Evolutionary conservation across 1,140 invertebrate species (phyloP), one percentile per base, ranked within the genome.

Genomic region (Meteorus sp.): DNA sequence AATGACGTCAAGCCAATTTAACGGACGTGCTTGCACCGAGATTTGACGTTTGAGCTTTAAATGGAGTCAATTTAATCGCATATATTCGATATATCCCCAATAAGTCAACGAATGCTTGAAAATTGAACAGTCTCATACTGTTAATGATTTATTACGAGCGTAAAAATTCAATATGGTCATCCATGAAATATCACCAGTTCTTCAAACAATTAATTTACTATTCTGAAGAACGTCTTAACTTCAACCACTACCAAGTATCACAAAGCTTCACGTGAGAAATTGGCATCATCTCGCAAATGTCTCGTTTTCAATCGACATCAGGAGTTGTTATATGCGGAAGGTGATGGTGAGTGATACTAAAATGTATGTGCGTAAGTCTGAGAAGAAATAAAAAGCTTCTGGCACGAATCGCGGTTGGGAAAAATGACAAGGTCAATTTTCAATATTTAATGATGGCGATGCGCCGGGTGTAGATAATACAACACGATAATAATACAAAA

Each of bases 271-370:
- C 13, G 2, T 17, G n/a, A n/a, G n/a, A 67, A 61, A 79, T 79
- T 79, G 76, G 71, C 76, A 78, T 78, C 76, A 78, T 79, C 67
- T 74, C 59, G 71, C 62, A 73, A 74, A 79, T 77, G 69, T 77
- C 75, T 77, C 76, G 77, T 75, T 76, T 60, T 25, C 66, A 53
- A 66, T 61, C 72, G 67, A 65, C 53, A 56, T 65, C 57, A 59
- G 60, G 62, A 70, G 70, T 76, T 71, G 72, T 76, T 76, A 76
- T 43, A 56, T 64, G 64, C 67, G 61, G 52, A 58, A 60, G 59
- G 43, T 44, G 41, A 58, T 52, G 51, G 50, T 29, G 39, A 33
- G 61, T n/a, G n/a, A n/a, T n/a, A n/a, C n/a, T n/a, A n/a, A n/a
- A n/a, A n/a, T n/a, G n/a, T n/a, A n/a, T n/a, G n/a, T n/a, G n/a